Percentiles rank a stretch among this genome's conserved stretches.
These are phyloP conservation scores for Epinotia bilunana DNA, from an alignment of 2,888 invertebrate genomes.

Conservation along the genomic window DNA sequence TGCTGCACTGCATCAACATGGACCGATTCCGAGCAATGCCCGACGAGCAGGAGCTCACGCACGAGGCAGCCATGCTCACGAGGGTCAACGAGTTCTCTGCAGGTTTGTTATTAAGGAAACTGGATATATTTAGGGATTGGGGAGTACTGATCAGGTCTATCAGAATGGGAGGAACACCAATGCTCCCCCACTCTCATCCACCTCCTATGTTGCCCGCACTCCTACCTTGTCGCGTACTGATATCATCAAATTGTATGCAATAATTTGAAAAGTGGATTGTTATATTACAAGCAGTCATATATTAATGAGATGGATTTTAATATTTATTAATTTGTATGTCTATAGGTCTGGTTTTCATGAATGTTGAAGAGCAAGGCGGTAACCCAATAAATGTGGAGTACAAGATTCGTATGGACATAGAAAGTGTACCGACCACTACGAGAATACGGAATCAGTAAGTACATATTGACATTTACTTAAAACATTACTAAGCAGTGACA, in stretches of 20 bases:
- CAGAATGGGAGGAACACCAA: no score
- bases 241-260: no score
- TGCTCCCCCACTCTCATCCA: no score
- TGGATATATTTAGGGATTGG: no score
- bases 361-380: slow-evolving; percentile 54
- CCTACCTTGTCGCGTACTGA: no score
- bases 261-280: no score
- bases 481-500: no score
- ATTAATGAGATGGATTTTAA: no score
- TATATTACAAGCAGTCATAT: no score
- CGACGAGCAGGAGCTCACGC: slow-evolving; percentile 82
- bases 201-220: no score
- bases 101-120: slow-evolving; percentile 62
- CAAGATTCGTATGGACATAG: slow-evolving; percentile 89
- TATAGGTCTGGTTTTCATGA: slow-evolving; percentile 75
- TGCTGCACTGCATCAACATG: slow-evolving; percentile 86
- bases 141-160: no score
- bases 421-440: slow-evolving; percentile 86
- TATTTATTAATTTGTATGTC: background rate
- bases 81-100: slow-evolving; percentile 88
- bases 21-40: slow-evolving; percentile 83
- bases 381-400: slow-evolving; percentile 81
- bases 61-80: slow-evolving; percentile 84
- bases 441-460: slow-evolving; percentile 83
- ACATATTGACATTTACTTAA: background rate